These are phyloP conservation scores for Anhinga anhinga DNA, from an alignment of 2,113 vertebrate species.

Conservation along the genomic window DNA sequence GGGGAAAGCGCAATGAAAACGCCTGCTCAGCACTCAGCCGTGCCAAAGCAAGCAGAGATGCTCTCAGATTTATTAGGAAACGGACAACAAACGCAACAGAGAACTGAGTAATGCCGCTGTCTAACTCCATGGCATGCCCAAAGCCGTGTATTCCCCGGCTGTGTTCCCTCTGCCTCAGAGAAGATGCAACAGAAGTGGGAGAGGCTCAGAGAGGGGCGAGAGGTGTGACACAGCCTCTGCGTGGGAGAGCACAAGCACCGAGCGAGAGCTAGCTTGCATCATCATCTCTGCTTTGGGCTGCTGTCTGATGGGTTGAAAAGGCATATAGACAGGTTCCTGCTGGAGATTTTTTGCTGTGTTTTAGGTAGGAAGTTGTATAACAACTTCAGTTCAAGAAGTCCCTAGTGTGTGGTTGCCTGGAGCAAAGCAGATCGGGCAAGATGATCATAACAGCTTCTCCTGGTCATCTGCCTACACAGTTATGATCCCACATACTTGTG, in stretches of 20 bases:
- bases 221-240: background rate
- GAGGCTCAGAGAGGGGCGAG: background rate
- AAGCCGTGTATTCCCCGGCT: background rate
- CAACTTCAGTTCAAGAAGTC: background rate
- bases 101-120: accelerated
- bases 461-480: background rate
- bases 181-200: background rate
- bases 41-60: background rate
- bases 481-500: background rate
- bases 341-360: background rate
- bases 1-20: background rate
- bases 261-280: background rate
- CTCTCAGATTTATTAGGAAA: background rate
- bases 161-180: background rate
- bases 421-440: background rate
- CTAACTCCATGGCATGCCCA: accelerated
- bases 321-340: background rate
- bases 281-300: background rate
- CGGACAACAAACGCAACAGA: background rate
- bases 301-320: background rate
- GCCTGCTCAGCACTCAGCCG: background rate
- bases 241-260: background rate
- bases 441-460: background rate
- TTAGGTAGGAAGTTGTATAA: background rate
- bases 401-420: background rate